Evolutionary conservation across 2,797 vertebrate genomes (phyloP).

Genomic region (Emys orbicularis): DNA sequence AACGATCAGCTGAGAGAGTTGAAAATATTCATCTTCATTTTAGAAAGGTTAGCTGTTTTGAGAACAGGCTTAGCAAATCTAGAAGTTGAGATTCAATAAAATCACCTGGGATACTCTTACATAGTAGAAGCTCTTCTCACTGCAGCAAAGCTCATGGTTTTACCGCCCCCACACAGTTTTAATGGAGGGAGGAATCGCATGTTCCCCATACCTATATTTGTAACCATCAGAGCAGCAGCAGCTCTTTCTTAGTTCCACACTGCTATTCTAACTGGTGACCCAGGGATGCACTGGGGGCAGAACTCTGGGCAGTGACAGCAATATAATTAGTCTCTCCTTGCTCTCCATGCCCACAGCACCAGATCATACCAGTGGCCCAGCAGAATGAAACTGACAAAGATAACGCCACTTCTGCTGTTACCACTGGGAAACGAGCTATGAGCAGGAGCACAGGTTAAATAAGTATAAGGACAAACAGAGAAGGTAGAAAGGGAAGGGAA

Average conservation of each 20-base stretch:
- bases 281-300: background rate
- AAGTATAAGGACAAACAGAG: background rate
- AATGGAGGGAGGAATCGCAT: background rate
- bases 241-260: background rate
- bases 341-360: background rate
- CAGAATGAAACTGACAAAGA: background rate
- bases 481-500: background rate
- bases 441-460: background rate
- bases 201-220: background rate
- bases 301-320: background rate
- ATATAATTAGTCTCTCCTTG: background rate
- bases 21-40: background rate
- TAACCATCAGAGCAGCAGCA: background rate
- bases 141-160: background rate
- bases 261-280: background rate
- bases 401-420: background rate
- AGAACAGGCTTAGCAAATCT: background rate
- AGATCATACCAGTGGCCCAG: background rate
- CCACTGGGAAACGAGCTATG: background rate
- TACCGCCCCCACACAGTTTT: background rate
- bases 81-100: background rate
- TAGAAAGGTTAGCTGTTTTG: background rate
- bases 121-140: too few relatives aligned
- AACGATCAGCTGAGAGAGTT: background rate
- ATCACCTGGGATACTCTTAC: background rate